Percentiles rank a stretch among this genome's conserved stretches.
phyloP scores from a whole-genome alignment of 1,140 invertebrate genomes.

The Zeugodacus cucurbitae region DNA sequence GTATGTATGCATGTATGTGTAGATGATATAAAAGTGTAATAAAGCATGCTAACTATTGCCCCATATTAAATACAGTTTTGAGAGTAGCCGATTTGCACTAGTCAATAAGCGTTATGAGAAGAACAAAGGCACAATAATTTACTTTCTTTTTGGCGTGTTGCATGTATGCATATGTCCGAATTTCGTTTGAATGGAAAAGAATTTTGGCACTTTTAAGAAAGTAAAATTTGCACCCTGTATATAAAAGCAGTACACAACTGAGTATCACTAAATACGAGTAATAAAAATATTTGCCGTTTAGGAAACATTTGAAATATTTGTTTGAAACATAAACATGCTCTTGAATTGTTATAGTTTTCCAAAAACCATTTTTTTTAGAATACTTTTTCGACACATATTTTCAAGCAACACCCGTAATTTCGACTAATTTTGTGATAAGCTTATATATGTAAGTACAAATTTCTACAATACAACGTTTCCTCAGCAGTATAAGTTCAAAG shows the following conservation, averaged over 20 bases:
- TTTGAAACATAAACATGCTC: not conserved
- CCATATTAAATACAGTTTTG: not conserved
- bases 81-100: not conserved
- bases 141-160: not conserved
- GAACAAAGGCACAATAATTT: not conserved
- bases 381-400: not conserved
- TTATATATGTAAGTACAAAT: not conserved
- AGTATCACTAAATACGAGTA: no score
- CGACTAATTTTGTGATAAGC: not conserved
- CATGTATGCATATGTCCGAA: not conserved
- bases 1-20: not conserved
- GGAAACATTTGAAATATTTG: no score
- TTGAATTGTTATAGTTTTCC: not conserved
- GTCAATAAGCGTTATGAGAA: not conserved
- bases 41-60: not conserved
- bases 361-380: not conserved
- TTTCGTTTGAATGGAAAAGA: no score
- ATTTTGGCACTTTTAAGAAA: no score
- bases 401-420: not conserved
- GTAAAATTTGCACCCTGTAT: no score
- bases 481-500: not conserved
- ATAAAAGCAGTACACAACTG: no score
- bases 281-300: no score
- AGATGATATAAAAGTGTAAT: not conserved
- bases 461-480: not conserved